A percentile compares a stretch with the other conserved stretches of the same genome.
phyloP scores from a whole-genome alignment of 2,888 invertebrate species.

The Pasiphila rectangulata region DNA sequence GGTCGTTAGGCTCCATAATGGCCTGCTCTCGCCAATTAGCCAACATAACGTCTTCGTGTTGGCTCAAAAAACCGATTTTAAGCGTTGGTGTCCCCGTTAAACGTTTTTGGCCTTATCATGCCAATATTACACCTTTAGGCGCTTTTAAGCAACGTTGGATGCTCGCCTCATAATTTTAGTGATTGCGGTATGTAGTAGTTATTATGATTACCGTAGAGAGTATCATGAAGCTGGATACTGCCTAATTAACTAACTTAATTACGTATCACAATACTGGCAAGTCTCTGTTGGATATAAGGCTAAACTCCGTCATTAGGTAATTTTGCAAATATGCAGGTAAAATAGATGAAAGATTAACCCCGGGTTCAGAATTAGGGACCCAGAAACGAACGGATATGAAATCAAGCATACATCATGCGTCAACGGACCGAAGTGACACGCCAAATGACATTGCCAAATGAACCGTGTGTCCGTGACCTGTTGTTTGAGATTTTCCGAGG shows the following conservation, averaged over 20 bases:
- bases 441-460: slow-evolving; percentile 40
- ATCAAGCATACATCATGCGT: slow-evolving; percentile 35
- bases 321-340: neutral
- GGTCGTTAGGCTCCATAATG: slow-evolving; percentile 53
- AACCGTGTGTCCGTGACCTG: slow-evolving; percentile 33
- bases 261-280: neutral
- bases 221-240: neutral
- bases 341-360: neutral
- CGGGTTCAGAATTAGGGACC: slow-evolving; percentile 19
- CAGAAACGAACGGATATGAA: slow-evolving; percentile 25
- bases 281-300: neutral
- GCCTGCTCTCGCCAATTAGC: slow-evolving; percentile 58
- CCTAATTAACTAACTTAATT: neutral
- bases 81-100: slow-evolving; percentile 17
- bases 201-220: neutral
- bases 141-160: slow-evolving; percentile 14
- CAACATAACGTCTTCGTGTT: slow-evolving; percentile 50
- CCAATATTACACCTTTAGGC: slow-evolving; percentile 20
- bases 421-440: slow-evolving; percentile 30
- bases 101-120: slow-evolving; percentile 42
- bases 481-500: slow-evolving; percentile 30
- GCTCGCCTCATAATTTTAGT: neutral
- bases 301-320: neutral
- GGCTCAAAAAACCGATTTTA: slow-evolving; percentile 48
- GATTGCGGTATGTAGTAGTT: neutral